These are phyloP conservation scores for Sebastes taczanowskii DNA, from an alignment of 2,797 vertebrate species.

Conservation along the genomic window DNA sequence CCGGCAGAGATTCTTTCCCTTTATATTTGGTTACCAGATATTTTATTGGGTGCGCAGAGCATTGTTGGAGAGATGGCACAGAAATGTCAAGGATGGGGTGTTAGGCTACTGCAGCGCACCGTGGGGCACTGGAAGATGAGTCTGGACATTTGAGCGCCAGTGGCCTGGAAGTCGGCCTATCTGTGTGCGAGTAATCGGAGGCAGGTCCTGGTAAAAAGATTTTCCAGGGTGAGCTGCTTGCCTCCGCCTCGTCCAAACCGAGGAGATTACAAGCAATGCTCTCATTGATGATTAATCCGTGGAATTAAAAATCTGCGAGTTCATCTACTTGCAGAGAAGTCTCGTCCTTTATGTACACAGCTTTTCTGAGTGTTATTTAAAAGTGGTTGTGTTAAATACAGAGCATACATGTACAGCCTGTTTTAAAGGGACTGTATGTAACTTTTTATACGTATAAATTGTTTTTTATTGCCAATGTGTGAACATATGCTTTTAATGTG, in stretches of 20 bases:
- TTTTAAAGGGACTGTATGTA: too few species aligned
- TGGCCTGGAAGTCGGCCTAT: slow-evolving; percentile 15
- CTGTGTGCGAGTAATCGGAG: slow-evolving; percentile 55
- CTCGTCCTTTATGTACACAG: not conserved
- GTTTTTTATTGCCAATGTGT: too few species aligned
- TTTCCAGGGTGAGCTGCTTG: slow-evolving; percentile 72
- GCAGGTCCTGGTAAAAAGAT: slow-evolving; percentile 72
- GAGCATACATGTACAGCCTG: not conserved
- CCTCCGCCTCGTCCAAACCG: slow-evolving; percentile 51
- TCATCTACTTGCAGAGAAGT: slow-evolving; percentile 33
- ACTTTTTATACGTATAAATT: too few species aligned
- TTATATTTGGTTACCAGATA: slow-evolving; percentile 45
- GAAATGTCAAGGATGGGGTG: slow-evolving; percentile 42
- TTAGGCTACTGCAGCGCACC: not conserved
- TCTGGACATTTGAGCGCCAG: slow-evolving; percentile 17
- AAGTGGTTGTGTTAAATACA: not conserved
- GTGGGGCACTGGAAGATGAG: not conserved
- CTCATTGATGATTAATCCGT: slow-evolving; percentile 76
- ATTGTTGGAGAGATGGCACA: slow-evolving; percentile 19
- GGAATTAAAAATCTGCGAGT: slow-evolving; percentile 52
- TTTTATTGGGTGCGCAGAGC: slow-evolving; percentile 9
- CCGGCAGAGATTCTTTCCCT: slow-evolving; percentile 47
- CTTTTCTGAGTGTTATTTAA: slow-evolving; percentile 8
- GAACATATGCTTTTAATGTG: too few species aligned
- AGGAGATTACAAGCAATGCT: slow-evolving; percentile 65